phyloP scores from a whole-genome alignment of 2,888 invertebrate species.

The Drosophila paranaensis region DNA sequence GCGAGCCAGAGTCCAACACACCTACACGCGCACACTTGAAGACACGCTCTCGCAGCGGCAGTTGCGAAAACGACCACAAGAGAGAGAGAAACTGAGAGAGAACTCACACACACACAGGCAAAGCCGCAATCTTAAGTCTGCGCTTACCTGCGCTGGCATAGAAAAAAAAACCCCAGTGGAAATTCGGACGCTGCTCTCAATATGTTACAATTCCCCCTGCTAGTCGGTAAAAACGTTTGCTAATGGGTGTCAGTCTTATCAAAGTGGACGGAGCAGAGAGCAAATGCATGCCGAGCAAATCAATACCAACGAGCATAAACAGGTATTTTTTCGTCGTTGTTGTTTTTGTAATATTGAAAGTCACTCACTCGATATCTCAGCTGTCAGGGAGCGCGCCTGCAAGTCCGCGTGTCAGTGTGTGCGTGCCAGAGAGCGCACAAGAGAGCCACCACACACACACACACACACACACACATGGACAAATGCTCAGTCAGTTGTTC shows the following conservation, averaged over 20 bases:
- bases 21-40: conserved; percentile 35
- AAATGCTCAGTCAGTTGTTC: conserved; percentile 19
- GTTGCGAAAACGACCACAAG: conserved; percentile 53
- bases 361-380: conserved; percentile 61
- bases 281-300: conserved; percentile 39
- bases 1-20: conserved; percentile 55
- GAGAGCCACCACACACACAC: conserved; percentile 27
- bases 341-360: conserved; percentile 72
- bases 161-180: conserved; percentile 61
- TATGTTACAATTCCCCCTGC: conserved; percentile 45
- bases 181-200: conserved; percentile 49
- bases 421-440: conserved; percentile 30
- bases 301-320: conserved; percentile 56
- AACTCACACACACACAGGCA: conserved; percentile 19
- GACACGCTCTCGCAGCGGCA: conserved; percentile 19
- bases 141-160: conserved; percentile 49
- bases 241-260: conserved; percentile 72
- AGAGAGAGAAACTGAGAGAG: conserved; percentile 14
- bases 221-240: conserved; percentile 56
- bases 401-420: conserved; percentile 31
- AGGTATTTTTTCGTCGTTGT: conserved; percentile 55
- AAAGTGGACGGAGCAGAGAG: conserved; percentile 24
- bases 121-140: conserved; percentile 54
- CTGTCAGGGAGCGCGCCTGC: conserved; percentile 56
- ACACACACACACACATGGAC: conserved; percentile 12